Evolutionary conservation across 1,140 invertebrate genomes (phyloP).

Genomic region (Chionoecetes opilio): DNA sequence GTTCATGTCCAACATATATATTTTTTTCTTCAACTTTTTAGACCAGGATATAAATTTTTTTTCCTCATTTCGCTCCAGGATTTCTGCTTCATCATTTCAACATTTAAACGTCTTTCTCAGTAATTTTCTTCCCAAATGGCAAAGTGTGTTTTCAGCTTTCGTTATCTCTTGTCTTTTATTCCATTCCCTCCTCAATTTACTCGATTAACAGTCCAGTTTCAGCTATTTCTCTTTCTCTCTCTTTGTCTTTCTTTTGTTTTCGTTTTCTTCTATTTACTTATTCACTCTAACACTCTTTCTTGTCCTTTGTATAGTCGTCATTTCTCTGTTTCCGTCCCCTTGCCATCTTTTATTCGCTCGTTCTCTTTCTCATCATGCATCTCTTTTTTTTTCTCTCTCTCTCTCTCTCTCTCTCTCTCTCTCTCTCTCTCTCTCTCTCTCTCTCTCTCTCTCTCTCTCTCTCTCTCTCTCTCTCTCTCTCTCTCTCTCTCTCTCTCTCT

Average conservation of each 20-base stretch:
- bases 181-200: background rate
- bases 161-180: background rate
- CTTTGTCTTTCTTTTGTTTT: background rate
- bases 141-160: background rate
- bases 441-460: too few relatives aligned
- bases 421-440: background rate
- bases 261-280: background rate
- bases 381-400: background rate
- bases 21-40: background rate
- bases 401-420: slow-evolving; percentile 12
- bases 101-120: background rate
- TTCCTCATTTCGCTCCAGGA: background rate
- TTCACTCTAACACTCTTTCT: too few relatives aligned
- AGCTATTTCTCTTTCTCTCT: background rate
- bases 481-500: too few relatives aligned
- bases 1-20: background rate
- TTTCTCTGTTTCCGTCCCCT: background rate
- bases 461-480: too few relatives aligned
- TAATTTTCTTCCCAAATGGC: background rate
- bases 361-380: background rate
- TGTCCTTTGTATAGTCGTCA: too few relatives aligned
- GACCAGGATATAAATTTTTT: background rate
- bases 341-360: background rate
- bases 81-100: background rate
- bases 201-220: too few relatives aligned